Evolutionary conservation across 1,140 invertebrate species (phyloP).

Genomic region (Marisa cornuarietis): DNA sequence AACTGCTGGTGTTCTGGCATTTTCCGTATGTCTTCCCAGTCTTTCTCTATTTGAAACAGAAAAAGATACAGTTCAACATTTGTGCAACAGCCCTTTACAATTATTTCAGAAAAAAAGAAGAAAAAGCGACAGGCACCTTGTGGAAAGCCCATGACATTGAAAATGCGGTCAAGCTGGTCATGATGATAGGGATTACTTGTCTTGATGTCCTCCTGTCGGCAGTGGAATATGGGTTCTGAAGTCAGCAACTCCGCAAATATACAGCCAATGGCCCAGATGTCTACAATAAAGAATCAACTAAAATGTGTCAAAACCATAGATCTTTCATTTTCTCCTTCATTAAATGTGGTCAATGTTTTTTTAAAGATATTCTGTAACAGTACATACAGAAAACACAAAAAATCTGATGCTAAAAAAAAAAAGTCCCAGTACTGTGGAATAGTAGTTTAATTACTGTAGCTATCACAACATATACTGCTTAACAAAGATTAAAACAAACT

Average conservation of each 20-base stretch:
- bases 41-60: slow-evolving; percentile 78
- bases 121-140: slow-evolving; percentile 64
- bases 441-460: no score
- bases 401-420: no score
- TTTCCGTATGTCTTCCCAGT: slow-evolving; percentile 99
- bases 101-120: not conserved
- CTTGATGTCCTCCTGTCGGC: slow-evolving; percentile 99
- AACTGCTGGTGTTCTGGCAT: slow-evolving; percentile 99
- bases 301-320: not conserved
- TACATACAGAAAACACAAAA: no score
- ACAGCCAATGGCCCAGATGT: slow-evolving; percentile 99
- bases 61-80: not conserved
- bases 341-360: no score
- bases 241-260: slow-evolving; percentile 81
- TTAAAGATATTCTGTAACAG: no score
- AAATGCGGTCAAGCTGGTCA: slow-evolving; percentile 98
- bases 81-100: not conserved
- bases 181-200: slow-evolving; percentile 99
- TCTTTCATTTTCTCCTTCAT: not conserved
- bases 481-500: no score
- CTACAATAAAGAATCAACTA: slow-evolving; percentile 64
- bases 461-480: no score
- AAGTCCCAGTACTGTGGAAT: no score
- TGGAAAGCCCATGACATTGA: slow-evolving; percentile 99
- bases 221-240: slow-evolving; percentile 99